Evolutionary conservation across 1,140 invertebrate species (phyloP), one percentile per base, ranked within the genome.

Genomic region (Caerostris extrusa): DNA sequence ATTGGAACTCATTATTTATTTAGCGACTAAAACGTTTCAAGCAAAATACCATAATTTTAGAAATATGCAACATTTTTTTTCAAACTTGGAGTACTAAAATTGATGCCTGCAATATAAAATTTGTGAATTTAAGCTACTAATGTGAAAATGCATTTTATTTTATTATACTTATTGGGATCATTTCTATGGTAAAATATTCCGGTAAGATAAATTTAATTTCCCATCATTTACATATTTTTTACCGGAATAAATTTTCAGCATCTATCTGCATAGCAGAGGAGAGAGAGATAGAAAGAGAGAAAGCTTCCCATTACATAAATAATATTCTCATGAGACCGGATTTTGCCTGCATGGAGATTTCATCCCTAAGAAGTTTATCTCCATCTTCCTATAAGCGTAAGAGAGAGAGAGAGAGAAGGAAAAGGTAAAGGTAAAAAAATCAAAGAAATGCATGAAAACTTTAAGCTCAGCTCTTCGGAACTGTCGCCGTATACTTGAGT

Each of bases 401-500:
- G 57, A 34, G 34, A 64, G 77, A 17, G 56, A 4, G 34, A 50
- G 34, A 77, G 12, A 19, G n/a, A 53, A 89, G 34, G 53, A 85
- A 85, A 85, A 14, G 19, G 3, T 6, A 90, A 64, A 17, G 85
- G n/a, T 6, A 61, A 92, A 86, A 87, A 61, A 92, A 83, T 67
- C 81, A 10, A 19, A 85, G 82, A 92, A 92, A 69, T 71, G 61
- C 58, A 50, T 81, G 83, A 86, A 93, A 93, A 93, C 60, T 93
- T 93, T 93, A 93, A 93, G 91, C 81, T n/a, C 12, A 57, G 53
- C 91, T 93, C 81, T 87, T 93, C 64, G 53, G 53, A 93, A 93
- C 91, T 93, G 91, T 93, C 91, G 91, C 91, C 91, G 91, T 93
- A 93, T 93, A 93, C 91, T 93, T 77, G 82, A 93, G 91, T 93